Percentiles rank a stretch among this genome's conserved stretches.
These are phyloP conservation scores for Amphilophus citrinellus DNA, from an alignment of 2,113 vertebrate species.

Conservation along the genomic window DNA sequence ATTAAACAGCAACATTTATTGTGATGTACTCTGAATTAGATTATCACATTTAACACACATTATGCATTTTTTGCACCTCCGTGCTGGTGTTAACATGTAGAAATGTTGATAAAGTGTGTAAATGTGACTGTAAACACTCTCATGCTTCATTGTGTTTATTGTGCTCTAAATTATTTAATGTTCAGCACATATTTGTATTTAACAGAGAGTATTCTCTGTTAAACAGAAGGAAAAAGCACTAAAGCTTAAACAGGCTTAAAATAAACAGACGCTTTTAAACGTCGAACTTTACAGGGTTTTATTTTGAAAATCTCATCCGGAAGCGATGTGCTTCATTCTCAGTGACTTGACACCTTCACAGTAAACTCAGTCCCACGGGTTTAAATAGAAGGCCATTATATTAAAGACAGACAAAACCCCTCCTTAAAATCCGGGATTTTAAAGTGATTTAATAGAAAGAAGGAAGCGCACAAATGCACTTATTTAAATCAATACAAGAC, in stretches of 20 bases:
- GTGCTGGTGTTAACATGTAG: not conserved
- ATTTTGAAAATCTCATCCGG: slow-evolving; percentile 49
- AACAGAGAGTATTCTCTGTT: not conserved
- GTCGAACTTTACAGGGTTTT: not conserved
- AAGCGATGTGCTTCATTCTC: not conserved
- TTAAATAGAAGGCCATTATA: slow-evolving; percentile 4
- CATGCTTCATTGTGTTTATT: not conserved
- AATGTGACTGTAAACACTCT: not conserved
- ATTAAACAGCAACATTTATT: no score
- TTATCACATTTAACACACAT: no score
- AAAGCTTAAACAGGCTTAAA: not conserved
- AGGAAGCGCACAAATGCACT: not conserved
- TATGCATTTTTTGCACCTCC: not conserved
- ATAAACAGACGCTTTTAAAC: not conserved
- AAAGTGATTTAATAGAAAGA: not conserved
- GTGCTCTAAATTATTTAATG: not conserved
- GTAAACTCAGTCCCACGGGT: slow-evolving; percentile 8
- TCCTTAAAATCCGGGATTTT: not conserved
- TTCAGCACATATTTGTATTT: not conserved
- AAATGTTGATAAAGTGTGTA: not conserved
- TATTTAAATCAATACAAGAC: not conserved
- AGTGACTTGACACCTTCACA: not conserved
- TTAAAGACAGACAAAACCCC: not conserved
- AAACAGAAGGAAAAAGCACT: not conserved
- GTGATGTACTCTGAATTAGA: no score